Evolutionary conservation across 2,113 vertebrate genomes (phyloP).

Genomic region (Callipepla squamata): DNA sequence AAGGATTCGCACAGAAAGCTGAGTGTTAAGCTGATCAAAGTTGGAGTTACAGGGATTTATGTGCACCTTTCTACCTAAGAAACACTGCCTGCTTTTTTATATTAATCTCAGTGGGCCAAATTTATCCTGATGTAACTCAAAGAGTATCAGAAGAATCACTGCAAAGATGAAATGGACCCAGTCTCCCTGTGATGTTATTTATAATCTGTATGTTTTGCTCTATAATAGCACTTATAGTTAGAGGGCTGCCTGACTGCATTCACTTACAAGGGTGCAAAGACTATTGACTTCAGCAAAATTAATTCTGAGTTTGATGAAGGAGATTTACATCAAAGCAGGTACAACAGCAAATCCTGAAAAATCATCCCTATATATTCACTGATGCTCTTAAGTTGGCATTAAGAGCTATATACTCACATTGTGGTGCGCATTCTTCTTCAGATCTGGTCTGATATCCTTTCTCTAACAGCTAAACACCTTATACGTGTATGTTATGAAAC

Average conservation of each 20-base stretch:
- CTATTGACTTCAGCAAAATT: slow-evolving; percentile 41
- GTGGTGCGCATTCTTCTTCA: not conserved
- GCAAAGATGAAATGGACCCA: slow-evolving; percentile 43
- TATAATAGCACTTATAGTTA: slow-evolving; percentile 19
- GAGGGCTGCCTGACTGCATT: slow-evolving; percentile 29
- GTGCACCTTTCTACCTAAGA: slow-evolving; percentile 59
- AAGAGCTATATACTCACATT: slow-evolving; percentile 1
- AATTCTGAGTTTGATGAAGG: slow-evolving; percentile 58
- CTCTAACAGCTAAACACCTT: not conserved
- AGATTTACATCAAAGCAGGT: slow-evolving; percentile 57
- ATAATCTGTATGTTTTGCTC: slow-evolving; percentile 67
- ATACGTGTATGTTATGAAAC: not conserved
- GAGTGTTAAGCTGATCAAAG: slow-evolving; percentile 69
- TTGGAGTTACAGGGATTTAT: slow-evolving; percentile 64
- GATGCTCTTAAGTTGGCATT: slow-evolving; percentile 25
- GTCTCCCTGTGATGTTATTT: slow-evolving; percentile 66
- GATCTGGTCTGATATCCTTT: not conserved
- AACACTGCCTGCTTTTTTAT: slow-evolving; percentile 27
- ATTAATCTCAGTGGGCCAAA: slow-evolving; percentile 57
- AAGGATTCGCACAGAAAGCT: slow-evolving; percentile 56
- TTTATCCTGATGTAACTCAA: slow-evolving; percentile 60
- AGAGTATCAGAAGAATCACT: slow-evolving; percentile 55
- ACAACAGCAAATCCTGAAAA: slow-evolving; percentile 31
- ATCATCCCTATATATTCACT: not conserved
- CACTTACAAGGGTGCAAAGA: slow-evolving; percentile 32